These are phyloP conservation scores for Mythimna ferrago DNA, from an alignment of 2,888 invertebrate species.

Conservation along the genomic window DNA sequence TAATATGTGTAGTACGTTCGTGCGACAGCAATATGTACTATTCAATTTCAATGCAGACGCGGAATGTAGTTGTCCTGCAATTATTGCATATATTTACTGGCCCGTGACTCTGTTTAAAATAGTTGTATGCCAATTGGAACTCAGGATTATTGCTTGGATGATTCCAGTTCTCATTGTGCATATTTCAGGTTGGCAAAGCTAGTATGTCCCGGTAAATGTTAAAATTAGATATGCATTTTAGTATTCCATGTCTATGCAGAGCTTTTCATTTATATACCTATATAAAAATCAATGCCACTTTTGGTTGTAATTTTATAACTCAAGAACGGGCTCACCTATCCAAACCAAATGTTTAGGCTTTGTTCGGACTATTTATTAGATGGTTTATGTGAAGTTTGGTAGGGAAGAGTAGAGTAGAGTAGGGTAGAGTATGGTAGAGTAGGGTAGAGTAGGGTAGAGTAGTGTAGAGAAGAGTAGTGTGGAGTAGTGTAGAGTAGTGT, in stretches of 20 bases:
- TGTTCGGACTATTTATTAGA: no score
- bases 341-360: no score
- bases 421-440: no score
- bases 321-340: no score
- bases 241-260: neutral
- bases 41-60: slow-evolving; percentile 62
- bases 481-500: no score
- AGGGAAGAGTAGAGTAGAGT: no score
- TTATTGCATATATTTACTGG: slow-evolving; percentile 36
- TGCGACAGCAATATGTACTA: slow-evolving; percentile 68
- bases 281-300: no score
- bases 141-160: slow-evolving; percentile 31
- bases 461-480: no score
- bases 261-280: neutral
- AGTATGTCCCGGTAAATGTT: neutral
- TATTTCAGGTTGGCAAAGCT: neutral
- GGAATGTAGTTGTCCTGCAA: slow-evolving; percentile 25
- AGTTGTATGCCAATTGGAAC: slow-evolving; percentile 23
- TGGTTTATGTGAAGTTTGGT: no score
- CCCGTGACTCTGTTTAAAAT: slow-evolving; percentile 31
- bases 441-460: no score
- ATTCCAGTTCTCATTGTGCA: slow-evolving; percentile 9
- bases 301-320: no score
- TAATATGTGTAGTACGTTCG: slow-evolving; percentile 66
- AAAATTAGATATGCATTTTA: neutral